A percentile compares a stretch with the other conserved stretches of the same genome.
Evolutionary conservation across 2,888 invertebrate genomes (phyloP).

Genomic region (Torymus texanus): DNA sequence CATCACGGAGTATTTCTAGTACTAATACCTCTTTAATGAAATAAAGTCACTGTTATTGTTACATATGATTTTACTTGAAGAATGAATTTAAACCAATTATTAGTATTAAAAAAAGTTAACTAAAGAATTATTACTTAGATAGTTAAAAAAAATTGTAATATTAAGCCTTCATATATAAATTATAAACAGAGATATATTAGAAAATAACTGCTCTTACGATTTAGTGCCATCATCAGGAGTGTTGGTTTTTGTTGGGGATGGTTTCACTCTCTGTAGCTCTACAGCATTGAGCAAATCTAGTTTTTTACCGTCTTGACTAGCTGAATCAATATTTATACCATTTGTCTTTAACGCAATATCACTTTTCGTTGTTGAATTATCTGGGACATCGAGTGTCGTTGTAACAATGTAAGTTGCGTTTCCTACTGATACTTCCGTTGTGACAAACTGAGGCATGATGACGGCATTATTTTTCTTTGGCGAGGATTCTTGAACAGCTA

Average conservation of each 20-base stretch:
- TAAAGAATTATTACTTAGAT: too few species aligned
- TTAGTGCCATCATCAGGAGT: not conserved
- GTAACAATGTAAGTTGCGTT: constrained; percentile 69
- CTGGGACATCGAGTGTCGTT: constrained; percentile 65
- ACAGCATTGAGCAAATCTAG: constrained; percentile 71
- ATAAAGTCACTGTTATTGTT: too few species aligned
- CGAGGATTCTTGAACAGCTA: not conserved
- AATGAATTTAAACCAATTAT: too few species aligned
- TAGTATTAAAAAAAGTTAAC: too few species aligned
- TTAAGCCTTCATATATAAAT: too few species aligned
- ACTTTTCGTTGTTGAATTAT: constrained; percentile 32
- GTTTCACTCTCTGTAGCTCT: constrained; percentile 67
- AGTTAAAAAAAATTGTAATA: too few species aligned
- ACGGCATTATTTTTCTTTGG: not conserved
- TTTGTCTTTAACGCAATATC: constrained; percentile 53
- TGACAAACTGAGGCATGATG: constrained; percentile 63
- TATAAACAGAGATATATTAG: too few species aligned
- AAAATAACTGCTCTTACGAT: constrained; percentile 20
- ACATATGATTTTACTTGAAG: too few species aligned
- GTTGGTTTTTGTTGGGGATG: constrained; percentile 31
- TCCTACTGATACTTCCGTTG: constrained; percentile 67
- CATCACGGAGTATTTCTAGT: too few species aligned
- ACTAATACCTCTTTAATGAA: too few species aligned
- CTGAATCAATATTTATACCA: constrained; percentile 59
- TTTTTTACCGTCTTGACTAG: constrained; percentile 64